A percentile compares a stretch with the other conserved stretches of the same genome.
Evolutionary conservation across 2,113 vertebrate genomes (phyloP).

Genomic region (Microtus pennsylvanicus): DNA sequence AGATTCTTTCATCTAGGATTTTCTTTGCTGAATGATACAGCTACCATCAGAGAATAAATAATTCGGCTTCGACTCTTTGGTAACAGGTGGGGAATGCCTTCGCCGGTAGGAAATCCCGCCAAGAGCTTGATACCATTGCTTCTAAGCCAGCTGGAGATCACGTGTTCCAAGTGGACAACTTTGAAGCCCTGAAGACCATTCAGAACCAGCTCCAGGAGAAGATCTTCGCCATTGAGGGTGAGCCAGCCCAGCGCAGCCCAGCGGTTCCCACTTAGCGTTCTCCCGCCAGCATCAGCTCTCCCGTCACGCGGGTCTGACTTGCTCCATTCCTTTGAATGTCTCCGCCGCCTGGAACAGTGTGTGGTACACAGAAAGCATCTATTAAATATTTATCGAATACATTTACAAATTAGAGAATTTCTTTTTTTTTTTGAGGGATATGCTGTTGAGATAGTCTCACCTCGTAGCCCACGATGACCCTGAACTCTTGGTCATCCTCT

Average conservation of each 20-base stretch:
- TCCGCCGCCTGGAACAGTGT: not conserved
- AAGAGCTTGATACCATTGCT: constrained; percentile 84
- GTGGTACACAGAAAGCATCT: not conserved
- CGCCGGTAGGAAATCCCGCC: rapidly evolving
- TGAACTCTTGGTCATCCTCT: not conserved
- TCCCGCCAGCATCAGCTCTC: not conserved
- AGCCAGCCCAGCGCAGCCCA: constrained; percentile 17
- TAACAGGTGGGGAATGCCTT: constrained; percentile 87
- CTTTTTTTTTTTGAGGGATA: not conserved
- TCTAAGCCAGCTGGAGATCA: constrained; percentile 79
- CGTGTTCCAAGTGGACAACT: constrained; percentile 87
- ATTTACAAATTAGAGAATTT: not conserved
- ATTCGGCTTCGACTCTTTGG: not conserved
- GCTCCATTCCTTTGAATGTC: constrained; percentile 22
- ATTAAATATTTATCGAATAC: not conserved
- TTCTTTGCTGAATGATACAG: not conserved
- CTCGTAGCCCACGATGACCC: not conserved
- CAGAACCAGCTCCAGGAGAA: constrained; percentile 87
- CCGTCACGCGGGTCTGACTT: not conserved
- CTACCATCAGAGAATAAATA: not conserved
- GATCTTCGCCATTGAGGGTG: constrained; percentile 93
- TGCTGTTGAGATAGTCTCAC: not conserved
- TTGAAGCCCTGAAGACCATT: constrained; percentile 87
- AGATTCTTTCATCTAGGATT: constrained; percentile 11
- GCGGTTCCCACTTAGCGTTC: not conserved